A percentile compares a stretch with the other conserved stretches of the same genome.
These are phyloP conservation scores for Xiphophorus couchianus DNA, from an alignment of 2,113 vertebrate species.

Conservation along the genomic window DNA sequence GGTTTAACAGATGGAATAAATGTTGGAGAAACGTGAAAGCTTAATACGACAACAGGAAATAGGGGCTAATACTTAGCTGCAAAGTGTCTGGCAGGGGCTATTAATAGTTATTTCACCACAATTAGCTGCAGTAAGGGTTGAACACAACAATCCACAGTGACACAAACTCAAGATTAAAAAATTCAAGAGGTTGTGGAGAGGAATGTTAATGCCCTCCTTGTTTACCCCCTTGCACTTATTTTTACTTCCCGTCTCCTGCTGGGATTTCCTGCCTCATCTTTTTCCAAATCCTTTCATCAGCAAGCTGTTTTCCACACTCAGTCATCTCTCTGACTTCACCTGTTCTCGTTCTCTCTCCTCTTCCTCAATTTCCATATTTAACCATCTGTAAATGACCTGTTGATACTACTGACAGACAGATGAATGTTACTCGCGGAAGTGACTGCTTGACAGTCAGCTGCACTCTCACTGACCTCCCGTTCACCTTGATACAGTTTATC, in stretches of 20 bases:
- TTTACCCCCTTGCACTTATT: constrained; percentile 29
- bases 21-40: constrained; percentile 2
- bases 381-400: constrained; percentile 31
- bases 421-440: constrained; percentile 25
- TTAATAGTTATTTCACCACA: constrained; percentile 52
- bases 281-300: constrained; percentile 26
- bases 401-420: constrained; percentile 33
- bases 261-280: constrained; percentile 18
- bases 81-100: constrained; percentile 37
- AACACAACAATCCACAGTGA: constrained; percentile 4
- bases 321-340: background rate
- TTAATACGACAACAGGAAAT: background rate
- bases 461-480: constrained; percentile 1
- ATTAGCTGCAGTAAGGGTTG: constrained; percentile 28
- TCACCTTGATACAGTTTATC: background rate
- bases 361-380: constrained; percentile 17
- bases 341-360: background rate
- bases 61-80: constrained; percentile 22
- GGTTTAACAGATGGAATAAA: constrained; percentile 24
- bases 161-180: constrained; percentile 16
- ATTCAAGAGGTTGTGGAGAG: constrained; percentile 17
- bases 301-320: background rate
- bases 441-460: constrained; percentile 11
- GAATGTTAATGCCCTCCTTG: constrained; percentile 47
- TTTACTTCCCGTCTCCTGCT: constrained; percentile 20